Evolutionary conservation across 2,888 invertebrate species (phyloP).

Genomic region (Cephalotes varians): DNA sequence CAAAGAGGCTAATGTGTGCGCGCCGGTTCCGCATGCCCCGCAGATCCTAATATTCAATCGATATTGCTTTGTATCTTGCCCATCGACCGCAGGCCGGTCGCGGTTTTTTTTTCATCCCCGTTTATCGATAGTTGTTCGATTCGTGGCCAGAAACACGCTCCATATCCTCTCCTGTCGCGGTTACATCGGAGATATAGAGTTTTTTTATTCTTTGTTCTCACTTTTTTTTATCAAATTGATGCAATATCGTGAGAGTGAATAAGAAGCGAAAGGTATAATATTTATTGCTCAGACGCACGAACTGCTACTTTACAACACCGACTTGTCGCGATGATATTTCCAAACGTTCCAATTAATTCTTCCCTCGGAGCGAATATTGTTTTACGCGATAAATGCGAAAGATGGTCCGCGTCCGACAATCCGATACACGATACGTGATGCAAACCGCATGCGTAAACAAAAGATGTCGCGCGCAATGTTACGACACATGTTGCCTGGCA

Average conservation of each 20-base stretch:
- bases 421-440: conserved; percentile 6
- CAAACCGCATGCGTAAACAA: conserved; percentile 36
- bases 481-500: conserved; percentile 3
- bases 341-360: conserved; percentile 51
- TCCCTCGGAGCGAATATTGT: conserved; percentile 33
- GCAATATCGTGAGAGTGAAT: conserved; percentile 12
- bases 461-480: conserved; percentile 32
- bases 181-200: not conserved
- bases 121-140: conserved; percentile 27
- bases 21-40: conserved; percentile 65
- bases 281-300: conserved; percentile 28
- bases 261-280: conserved; percentile 11
- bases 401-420: conserved; percentile 16
- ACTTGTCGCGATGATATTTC: conserved; percentile 25
- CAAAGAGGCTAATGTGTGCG: conserved; percentile 82
- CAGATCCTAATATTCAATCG: conserved; percentile 81
- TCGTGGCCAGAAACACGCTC: conserved; percentile 10
- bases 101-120: conserved; percentile 14
- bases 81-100: conserved; percentile 13
- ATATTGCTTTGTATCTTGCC: conserved; percentile 67
- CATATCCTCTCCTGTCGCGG: not conserved
- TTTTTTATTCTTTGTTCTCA: not conserved
- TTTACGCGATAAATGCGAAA: conserved; percentile 31
- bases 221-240: conserved; percentile 9
- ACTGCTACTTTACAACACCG: conserved; percentile 19